These are phyloP conservation scores for Littorina saxatilis DNA, from an alignment of 1,140 invertebrate species.

Conservation along the genomic window DNA sequence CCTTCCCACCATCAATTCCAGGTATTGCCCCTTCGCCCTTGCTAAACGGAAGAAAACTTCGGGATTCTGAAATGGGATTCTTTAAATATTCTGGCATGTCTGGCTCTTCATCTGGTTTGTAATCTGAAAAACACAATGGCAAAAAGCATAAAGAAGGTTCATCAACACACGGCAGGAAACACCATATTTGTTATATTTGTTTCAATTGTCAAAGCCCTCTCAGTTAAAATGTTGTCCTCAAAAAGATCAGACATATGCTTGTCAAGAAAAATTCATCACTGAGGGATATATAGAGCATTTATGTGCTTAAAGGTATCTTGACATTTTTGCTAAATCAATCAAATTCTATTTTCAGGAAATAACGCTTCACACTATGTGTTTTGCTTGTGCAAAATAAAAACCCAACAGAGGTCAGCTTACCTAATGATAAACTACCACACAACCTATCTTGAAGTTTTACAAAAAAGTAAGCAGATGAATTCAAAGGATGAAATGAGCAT, in stretches of 20 bases:
- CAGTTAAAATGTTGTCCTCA: background rate
- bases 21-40: conserved; percentile 59
- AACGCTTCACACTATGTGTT: no score
- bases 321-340: no score
- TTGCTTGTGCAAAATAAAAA: no score
- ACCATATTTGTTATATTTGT: background rate
- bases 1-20: conserved; percentile 45
- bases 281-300: no score
- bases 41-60: conserved; percentile 55
- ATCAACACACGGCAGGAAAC: background rate
- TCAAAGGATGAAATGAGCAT: no score
- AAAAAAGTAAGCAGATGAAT: no score
- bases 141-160: background rate
- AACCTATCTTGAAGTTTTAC: no score
- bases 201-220: background rate
- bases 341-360: no score
- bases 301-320: no score
- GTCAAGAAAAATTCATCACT: background rate
- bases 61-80: conserved; percentile 52
- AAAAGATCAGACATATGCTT: conserved; percentile 19
- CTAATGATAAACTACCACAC: no score
- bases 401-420: no score
- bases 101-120: conserved; percentile 38
- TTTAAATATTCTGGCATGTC: conserved; percentile 57
- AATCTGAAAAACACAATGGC: conserved; percentile 38